Percentiles rank a stretch among this genome's conserved stretches.
Evolutionary conservation across 2,888 invertebrate genomes (phyloP).

Genomic region (Caenorhabditis angaria): DNA sequence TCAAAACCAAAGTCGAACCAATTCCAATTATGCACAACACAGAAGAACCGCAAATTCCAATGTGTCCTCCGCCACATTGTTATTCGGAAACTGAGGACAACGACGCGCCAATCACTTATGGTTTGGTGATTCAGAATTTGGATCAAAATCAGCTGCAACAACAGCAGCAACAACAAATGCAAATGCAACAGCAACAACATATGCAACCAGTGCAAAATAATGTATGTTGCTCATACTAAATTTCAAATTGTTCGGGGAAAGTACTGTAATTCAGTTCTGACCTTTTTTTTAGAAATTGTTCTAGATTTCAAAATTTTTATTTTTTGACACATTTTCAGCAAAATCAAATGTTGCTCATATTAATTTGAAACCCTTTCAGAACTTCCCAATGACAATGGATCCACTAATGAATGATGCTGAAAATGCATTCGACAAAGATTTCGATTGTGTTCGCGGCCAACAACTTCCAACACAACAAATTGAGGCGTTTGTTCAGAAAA

Average conservation of each 20-base stretch:
- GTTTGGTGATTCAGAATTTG: constrained; percentile 47
- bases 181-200: constrained; percentile 11
- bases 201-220: background rate
- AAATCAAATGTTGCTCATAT: no score
- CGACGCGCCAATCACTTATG: constrained; percentile 53
- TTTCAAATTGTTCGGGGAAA: no score
- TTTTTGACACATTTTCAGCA: constrained; percentile 18
- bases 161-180: constrained; percentile 19
- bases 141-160: constrained; percentile 39
- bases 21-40: constrained; percentile 21
- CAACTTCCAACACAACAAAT: constrained; percentile 51
- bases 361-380: no score
- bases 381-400: constrained; percentile 35
- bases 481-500: constrained; percentile 51
- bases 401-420: constrained; percentile 44
- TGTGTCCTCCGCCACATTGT: constrained; percentile 19
- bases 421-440: constrained; percentile 36
- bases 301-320: background rate
- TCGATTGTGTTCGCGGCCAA: constrained; percentile 51
- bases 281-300: no score
- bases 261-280: no score
- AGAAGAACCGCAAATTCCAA: constrained; percentile 30
- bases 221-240: background rate
- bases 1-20: constrained; percentile 48
- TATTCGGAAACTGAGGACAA: constrained; percentile 52